These are phyloP conservation scores for Delia radicum DNA, from an alignment of 1,140 invertebrate genomes.

Conservation along the genomic window DNA sequence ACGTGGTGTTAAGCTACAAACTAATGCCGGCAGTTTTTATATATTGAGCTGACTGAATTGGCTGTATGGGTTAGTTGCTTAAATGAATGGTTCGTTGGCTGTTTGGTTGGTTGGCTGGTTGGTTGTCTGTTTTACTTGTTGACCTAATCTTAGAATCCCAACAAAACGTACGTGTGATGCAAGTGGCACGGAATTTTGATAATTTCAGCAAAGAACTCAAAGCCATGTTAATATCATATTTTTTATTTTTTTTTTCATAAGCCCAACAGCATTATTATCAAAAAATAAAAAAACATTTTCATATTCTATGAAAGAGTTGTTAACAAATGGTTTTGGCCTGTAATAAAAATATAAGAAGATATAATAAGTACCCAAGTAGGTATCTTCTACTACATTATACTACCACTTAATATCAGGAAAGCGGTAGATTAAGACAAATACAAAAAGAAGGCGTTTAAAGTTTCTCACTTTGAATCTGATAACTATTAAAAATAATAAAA, in stretches of 20 bases:
- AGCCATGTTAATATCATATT: slow-evolving; percentile 6
- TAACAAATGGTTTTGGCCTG: slow-evolving; percentile 5
- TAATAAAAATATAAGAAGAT: background rate
- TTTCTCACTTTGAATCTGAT: slow-evolving; percentile 9
- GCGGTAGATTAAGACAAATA: slow-evolving; percentile 17
- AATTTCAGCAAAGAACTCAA: slow-evolving; percentile 19
- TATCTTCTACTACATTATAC: background rate
- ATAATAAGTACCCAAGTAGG: background rate
- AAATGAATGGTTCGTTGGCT: background rate
- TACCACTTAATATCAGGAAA: background rate
- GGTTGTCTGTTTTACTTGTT: background rate
- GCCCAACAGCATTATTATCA: background rate
- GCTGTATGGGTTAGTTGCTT: too few species aligned
- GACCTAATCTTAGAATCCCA: background rate
- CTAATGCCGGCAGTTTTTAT: background rate
- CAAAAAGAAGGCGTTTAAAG: slow-evolving; percentile 5
- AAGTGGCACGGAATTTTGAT: slow-evolving; percentile 29
- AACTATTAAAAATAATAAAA: background rate
- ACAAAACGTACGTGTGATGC: slow-evolving; percentile 17
- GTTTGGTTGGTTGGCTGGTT: background rate
- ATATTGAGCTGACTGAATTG: background rate
- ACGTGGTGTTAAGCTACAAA: background rate
- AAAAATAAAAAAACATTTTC: background rate
- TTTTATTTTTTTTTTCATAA: background rate
- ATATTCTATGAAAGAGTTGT: slow-evolving; percentile 9